Conservation (phyloP, 2,113 vertebrate genomes). For the Vombatus ursinus region DNA sequence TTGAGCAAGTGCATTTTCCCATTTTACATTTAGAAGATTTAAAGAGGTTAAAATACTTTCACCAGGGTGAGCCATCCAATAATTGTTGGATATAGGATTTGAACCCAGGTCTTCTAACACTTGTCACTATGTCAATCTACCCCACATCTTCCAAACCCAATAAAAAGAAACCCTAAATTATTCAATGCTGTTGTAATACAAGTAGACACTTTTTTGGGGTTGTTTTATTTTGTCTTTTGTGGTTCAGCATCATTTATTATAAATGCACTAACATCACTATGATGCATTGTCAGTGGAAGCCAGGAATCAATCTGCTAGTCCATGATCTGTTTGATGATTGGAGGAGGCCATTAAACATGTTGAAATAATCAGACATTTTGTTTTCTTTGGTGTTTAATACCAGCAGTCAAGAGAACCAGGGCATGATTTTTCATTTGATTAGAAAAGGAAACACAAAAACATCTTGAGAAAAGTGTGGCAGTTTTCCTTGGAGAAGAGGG, state of each 20-base stretch:
- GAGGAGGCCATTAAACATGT: background rate
- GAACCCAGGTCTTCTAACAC: background rate
- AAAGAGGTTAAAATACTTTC: background rate
- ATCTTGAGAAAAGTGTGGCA: background rate
- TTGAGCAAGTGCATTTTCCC: background rate
- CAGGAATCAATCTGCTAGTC: background rate
- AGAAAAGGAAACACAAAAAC: background rate
- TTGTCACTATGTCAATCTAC: background rate
- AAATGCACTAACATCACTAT: background rate
- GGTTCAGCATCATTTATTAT: background rate
- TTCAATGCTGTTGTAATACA: background rate
- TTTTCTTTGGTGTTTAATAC: background rate
- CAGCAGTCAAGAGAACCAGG: background rate
- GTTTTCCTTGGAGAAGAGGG: background rate
- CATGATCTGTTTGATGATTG: background rate
- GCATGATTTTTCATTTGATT: background rate
- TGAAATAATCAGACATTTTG: background rate
- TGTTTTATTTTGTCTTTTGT: background rate
- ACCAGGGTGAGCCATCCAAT: background rate
- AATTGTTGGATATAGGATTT: background rate
- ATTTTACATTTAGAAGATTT: background rate
- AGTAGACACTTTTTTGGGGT: background rate
- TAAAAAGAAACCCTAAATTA: background rate
- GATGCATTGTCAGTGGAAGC: background rate
- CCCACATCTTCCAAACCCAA: background rate